phyloP scores from a whole-genome alignment of 2,113 vertebrate species.

The Cavia aperea region DNA sequence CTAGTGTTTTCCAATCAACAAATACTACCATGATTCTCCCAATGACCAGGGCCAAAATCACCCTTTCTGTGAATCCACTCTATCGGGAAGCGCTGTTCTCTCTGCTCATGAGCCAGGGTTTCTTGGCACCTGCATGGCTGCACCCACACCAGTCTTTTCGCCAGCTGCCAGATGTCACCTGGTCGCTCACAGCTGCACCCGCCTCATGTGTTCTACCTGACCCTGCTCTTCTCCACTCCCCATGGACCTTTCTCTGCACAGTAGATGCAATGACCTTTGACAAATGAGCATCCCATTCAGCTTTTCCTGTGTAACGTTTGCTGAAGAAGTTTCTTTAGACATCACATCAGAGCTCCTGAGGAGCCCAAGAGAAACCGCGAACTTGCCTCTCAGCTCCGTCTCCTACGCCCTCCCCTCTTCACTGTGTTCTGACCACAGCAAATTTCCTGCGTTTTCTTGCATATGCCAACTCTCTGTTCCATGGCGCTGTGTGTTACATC shows the following conservation, averaged over 20 bases:
- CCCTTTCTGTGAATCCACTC: not conserved
- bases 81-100: not conserved
- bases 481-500: not conserved
- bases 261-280: not conserved
- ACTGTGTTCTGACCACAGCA: not conserved
- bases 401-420: not conserved
- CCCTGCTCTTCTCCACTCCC: not conserved
- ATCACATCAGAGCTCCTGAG: not conserved
- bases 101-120: not conserved
- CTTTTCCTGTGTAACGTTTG: not conserved
- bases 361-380: not conserved
- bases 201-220: not conserved
- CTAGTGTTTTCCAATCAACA: not conserved
- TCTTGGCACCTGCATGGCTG: not conserved
- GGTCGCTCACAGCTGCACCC: not conserved
- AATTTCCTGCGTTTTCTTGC: not conserved
- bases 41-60: not conserved
- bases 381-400: not conserved
- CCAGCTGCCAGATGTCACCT: rapidly evolving
- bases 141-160: not conserved
- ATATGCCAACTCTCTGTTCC: not conserved
- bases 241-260: not conserved
- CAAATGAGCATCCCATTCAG: not conserved
- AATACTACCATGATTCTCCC: not conserved
- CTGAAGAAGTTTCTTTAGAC: not conserved